These are phyloP conservation scores for Miltochrista miniata DNA, from an alignment of 2,888 invertebrate genomes.

Conservation along the genomic window DNA sequence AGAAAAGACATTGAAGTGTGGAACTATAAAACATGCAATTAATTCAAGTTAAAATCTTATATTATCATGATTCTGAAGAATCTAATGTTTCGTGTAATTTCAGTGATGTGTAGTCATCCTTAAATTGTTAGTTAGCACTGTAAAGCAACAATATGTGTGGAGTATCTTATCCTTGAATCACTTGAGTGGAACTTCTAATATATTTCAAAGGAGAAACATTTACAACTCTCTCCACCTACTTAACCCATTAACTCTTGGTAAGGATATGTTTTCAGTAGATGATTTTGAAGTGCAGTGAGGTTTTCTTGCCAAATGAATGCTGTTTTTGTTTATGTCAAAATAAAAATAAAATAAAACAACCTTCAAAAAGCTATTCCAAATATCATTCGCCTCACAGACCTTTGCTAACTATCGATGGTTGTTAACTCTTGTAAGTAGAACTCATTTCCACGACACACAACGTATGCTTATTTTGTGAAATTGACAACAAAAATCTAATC, in stretches of 20 bases:
- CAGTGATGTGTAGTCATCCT: constrained; percentile 9
- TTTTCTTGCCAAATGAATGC: neutral
- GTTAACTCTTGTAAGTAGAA: too few relatives aligned
- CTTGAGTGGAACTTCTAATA: constrained; percentile 52
- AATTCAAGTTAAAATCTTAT: neutral
- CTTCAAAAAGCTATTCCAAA: too few relatives aligned
- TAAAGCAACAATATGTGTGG: constrained; percentile 21
- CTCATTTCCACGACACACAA: too few relatives aligned
- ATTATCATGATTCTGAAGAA: neutral
- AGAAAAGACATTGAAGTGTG: too few relatives aligned
- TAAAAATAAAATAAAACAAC: too few relatives aligned
- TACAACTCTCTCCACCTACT: constrained; percentile 56
- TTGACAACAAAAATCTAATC: too few relatives aligned
- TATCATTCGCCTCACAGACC: too few relatives aligned
- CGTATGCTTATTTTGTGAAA: too few relatives aligned
- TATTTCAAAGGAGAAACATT: constrained; percentile 61
- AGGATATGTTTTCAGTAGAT: constrained; percentile 53
- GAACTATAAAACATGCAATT: too few relatives aligned
- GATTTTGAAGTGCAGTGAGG: constrained; percentile 6
- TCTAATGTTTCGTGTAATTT: constrained; percentile 3
- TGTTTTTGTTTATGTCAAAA: neutral
- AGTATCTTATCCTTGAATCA: constrained; percentile 35
- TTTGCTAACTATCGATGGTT: too few relatives aligned
- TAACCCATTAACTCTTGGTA: constrained; percentile 59
- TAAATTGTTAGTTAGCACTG: constrained; percentile 7